Evolutionary conservation across 2,797 vertebrate species (phyloP).

Genomic region (Anabas testudineus): DNA sequence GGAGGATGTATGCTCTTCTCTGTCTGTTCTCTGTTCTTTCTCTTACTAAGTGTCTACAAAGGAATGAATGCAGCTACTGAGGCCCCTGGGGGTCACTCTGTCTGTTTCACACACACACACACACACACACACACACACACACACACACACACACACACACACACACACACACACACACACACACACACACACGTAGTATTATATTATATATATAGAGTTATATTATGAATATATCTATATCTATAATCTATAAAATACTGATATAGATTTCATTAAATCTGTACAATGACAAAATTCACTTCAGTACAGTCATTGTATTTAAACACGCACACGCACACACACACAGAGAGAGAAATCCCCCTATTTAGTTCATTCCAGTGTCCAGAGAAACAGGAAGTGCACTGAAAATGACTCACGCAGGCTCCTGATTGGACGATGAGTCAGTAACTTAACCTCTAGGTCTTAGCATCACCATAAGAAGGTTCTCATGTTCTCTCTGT

Average conservation of each 20-base stretch:
- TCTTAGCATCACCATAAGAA: constrained; percentile 25
- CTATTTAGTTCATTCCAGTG: constrained; percentile 12
- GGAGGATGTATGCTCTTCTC: constrained; percentile 30
- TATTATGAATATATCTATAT: too few relatives aligned
- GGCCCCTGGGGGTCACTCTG: not conserved
- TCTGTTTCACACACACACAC: not conserved
- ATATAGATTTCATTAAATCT: too few relatives aligned
- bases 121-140: constrained; percentile 13
- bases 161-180: too few relatives aligned
- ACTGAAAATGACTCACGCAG: constrained; percentile 67
- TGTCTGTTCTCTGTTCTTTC: constrained; percentile 16
- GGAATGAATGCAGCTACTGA: constrained; percentile 19
- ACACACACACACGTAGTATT: too few relatives aligned
- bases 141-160: too few relatives aligned
- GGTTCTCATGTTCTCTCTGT: constrained; percentile 33
- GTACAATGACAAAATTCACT: too few relatives aligned
- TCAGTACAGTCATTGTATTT: too few relatives aligned
- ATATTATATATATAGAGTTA: too few relatives aligned
- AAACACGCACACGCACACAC: not conserved
- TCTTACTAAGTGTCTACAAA: constrained; percentile 4
- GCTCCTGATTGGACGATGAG: constrained; percentile 51
- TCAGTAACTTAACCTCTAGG: constrained; percentile 50
- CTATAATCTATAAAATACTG: too few relatives aligned
- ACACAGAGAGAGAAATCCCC: constrained; percentile 9
- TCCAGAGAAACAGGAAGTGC: constrained; percentile 72